These are phyloP conservation scores for Coelogynopora nodosa DNA, from an alignment of 2,888 invertebrate genomes.

Conservation along the genomic window DNA sequence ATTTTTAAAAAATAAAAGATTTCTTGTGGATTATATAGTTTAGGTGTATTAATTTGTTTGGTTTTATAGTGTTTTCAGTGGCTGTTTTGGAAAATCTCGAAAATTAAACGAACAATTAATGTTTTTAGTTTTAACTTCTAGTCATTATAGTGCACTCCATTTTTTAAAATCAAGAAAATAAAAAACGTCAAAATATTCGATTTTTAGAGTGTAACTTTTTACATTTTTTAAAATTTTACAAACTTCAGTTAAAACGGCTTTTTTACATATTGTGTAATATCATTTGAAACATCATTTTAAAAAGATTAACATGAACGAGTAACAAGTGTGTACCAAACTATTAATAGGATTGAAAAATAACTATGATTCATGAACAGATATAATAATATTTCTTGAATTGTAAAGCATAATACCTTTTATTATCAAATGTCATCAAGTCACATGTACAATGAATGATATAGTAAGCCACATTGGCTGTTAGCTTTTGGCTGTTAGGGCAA, in stretches of 20 bases:
- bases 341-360: neutral
- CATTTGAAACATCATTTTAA: neutral
- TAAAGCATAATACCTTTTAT: neutral
- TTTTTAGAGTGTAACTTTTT: neutral
- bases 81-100: too few relatives aligned
- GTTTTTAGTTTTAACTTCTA: too few relatives aligned
- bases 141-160: too few relatives aligned
- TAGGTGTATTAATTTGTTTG: too few relatives aligned
- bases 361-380: neutral
- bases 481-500: too few relatives aligned
- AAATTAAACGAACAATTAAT: too few relatives aligned
- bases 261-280: neutral
- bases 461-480: neutral
- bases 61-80: too few relatives aligned
- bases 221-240: neutral
- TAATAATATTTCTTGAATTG: neutral
- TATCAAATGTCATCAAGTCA: neutral
- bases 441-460: neutral
- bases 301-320: neutral
- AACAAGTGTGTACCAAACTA: neutral
- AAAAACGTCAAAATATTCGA: neutral
- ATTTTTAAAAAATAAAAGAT: too few relatives aligned
- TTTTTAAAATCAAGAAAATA: too few relatives aligned
- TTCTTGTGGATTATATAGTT: too few relatives aligned
- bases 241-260: neutral